Percentiles rank a stretch among this genome's conserved stretches.
Evolutionary conservation across 2,888 invertebrate genomes (phyloP).

Genomic region (Himalopsyche japonica): DNA sequence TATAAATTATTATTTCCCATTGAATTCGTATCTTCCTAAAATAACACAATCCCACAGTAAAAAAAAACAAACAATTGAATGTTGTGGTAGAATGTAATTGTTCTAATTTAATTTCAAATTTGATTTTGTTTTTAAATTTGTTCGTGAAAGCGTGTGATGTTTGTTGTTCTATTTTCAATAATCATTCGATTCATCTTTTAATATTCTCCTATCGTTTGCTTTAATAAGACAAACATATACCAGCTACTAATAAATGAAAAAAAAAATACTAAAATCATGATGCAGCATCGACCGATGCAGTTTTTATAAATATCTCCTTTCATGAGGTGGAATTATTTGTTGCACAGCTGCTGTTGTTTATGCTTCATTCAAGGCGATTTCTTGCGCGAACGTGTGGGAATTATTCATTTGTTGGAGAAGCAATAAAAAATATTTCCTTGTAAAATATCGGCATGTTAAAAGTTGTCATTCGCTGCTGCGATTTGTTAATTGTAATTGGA

Average conservation of each 20-base stretch:
- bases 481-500: too few relatives aligned
- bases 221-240: background rate
- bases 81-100: background rate
- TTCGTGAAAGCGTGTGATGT: background rate
- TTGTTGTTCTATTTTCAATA: background rate
- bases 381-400: too few relatives aligned
- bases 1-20: too few relatives aligned
- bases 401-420: too few relatives aligned
- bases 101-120: background rate
- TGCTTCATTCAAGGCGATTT: too few relatives aligned
- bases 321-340: too few relatives aligned
- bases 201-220: background rate
- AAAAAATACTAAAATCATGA: background rate
- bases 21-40: background rate
- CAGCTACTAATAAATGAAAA: background rate
- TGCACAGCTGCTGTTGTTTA: too few relatives aligned
- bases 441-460: too few relatives aligned
- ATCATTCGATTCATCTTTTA: background rate
- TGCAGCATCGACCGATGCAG: background rate
- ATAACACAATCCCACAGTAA: background rate
- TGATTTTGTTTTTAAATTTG: background rate
- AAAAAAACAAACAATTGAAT: background rate
- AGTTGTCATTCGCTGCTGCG: too few relatives aligned
- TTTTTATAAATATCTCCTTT: background rate
- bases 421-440: too few relatives aligned